phyloP scores from a whole-genome alignment of 2,113 vertebrate species.

The Danio rerio region DNA sequence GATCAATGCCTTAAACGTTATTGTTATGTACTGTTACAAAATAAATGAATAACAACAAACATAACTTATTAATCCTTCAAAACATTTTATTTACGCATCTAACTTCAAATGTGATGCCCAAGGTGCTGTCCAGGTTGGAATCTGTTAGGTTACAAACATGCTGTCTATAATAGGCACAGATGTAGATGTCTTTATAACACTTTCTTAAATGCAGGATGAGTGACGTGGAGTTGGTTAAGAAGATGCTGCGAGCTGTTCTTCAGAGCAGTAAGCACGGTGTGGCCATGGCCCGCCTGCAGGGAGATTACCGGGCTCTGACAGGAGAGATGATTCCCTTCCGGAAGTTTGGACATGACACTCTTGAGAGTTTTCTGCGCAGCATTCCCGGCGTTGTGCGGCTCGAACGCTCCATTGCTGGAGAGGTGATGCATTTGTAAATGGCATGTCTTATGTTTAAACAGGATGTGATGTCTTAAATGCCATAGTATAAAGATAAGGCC shows the following conservation, averaged over 20 bases:
- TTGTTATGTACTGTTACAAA: background rate
- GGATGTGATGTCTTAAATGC: too few species aligned
- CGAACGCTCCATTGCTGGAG: constrained; percentile 74
- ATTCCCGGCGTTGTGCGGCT: constrained; percentile 86
- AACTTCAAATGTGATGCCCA: background rate
- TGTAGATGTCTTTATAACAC: background rate
- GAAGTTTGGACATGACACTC: constrained; percentile 79
- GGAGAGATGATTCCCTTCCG: constrained; percentile 86
- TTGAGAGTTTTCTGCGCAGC: constrained; percentile 84
- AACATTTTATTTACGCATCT: background rate
- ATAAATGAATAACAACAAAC: background rate
- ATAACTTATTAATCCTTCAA: background rate
- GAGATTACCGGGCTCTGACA: constrained; percentile 84
- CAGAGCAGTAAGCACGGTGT: constrained; percentile 86
- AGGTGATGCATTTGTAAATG: constrained; percentile 73
- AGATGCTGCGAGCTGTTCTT: constrained; percentile 87
- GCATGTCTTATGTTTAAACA: background rate
- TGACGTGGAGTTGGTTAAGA: constrained; percentile 81
- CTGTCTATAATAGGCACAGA: background rate
- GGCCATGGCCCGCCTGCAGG: constrained; percentile 77
- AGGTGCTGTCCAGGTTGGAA: background rate
- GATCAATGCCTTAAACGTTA: background rate
- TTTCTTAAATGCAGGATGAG: constrained; percentile 76
- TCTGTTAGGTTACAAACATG: background rate
- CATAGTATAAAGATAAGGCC: too few species aligned